Conservation (phyloP, 1,140 invertebrate genomes). For the Pseudomyrmex flavicornis region DNA sequence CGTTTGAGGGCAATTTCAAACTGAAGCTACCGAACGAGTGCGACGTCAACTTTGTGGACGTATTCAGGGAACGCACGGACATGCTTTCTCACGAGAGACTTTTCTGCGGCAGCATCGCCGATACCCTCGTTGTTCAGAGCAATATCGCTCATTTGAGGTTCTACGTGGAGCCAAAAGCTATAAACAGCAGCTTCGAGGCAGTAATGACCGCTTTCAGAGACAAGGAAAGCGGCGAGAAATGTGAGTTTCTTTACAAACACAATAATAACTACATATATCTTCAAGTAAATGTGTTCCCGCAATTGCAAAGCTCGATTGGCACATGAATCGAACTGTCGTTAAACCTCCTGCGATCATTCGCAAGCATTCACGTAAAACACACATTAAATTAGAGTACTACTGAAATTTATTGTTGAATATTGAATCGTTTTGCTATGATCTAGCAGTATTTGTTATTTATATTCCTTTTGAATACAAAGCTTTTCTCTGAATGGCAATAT, state of each 20-base stretch:
- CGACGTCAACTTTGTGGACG: constrained; percentile 92
- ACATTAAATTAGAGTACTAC: background rate
- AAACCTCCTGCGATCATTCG: background rate
- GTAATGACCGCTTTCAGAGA: constrained; percentile 91
- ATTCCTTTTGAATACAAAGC: too few species aligned
- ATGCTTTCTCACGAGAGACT: constrained; percentile 87
- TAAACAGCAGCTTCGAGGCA: constrained; percentile 89
- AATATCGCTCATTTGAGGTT: constrained; percentile 90
- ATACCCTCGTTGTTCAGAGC: constrained; percentile 87
- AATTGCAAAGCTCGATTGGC: background rate
- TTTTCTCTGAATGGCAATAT: too few species aligned
- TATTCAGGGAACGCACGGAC: constrained; percentile 89
- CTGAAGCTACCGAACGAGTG: constrained; percentile 93
- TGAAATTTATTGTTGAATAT: constrained; percentile 4
- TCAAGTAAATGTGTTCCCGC: background rate
- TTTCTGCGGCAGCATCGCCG: constrained; percentile 93
- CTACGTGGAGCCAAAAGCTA: constrained; percentile 88
- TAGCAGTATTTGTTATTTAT: too few species aligned
- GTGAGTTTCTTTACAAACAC: constrained; percentile 50
- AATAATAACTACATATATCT: background rate
- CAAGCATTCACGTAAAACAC: background rate
- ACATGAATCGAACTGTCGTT: background rate
- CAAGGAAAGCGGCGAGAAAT: constrained; percentile 75
- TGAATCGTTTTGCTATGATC: background rate
- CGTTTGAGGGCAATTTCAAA: constrained; percentile 88